Evolutionary conservation across 1,140 invertebrate species (phyloP).

Genomic region (Heterodera schachtii): DNA sequence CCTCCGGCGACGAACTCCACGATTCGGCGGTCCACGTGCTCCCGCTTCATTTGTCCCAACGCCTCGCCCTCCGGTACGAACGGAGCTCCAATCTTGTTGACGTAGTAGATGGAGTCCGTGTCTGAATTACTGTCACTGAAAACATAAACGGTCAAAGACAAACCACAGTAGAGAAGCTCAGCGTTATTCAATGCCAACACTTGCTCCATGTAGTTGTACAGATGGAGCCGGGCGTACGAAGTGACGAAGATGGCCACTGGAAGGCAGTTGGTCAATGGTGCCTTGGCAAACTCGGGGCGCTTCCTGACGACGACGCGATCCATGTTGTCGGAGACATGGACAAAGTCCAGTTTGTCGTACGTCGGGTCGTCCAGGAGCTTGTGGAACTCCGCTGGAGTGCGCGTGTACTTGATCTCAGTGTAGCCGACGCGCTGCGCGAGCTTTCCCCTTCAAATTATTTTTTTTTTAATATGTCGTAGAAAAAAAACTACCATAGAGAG

Average conservation of each 20-base stretch:
- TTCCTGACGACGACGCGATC: slow-evolving; percentile 21
- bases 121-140: slow-evolving; percentile 7
- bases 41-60: slow-evolving; percentile 21
- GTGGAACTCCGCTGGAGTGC: slow-evolving; percentile 23
- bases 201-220: slow-evolving; percentile 12
- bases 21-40: neutral
- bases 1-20: slow-evolving; percentile 21
- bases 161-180: neutral
- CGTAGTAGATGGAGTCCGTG: slow-evolving; percentile 29
- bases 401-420: slow-evolving; percentile 14
- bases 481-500: neutral
- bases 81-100: neutral
- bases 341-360: slow-evolving; percentile 21
- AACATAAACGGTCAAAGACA: slow-evolving; percentile 21
- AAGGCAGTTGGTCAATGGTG: slow-evolving; percentile 11
- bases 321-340: slow-evolving; percentile 7
- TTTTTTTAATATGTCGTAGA: neutral
- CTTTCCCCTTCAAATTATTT: slow-evolving; percentile 25
- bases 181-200: neutral
- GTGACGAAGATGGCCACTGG: neutral
- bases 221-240: too few species aligned
- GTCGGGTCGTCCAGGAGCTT: slow-evolving; percentile 13
- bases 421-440: slow-evolving; percentile 7
- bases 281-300: neutral
- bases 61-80: slow-evolving; percentile 14